These are phyloP conservation scores for Phataginus tricuspis DNA, from an alignment of 2,797 vertebrate genomes.

Conservation along the genomic window DNA sequence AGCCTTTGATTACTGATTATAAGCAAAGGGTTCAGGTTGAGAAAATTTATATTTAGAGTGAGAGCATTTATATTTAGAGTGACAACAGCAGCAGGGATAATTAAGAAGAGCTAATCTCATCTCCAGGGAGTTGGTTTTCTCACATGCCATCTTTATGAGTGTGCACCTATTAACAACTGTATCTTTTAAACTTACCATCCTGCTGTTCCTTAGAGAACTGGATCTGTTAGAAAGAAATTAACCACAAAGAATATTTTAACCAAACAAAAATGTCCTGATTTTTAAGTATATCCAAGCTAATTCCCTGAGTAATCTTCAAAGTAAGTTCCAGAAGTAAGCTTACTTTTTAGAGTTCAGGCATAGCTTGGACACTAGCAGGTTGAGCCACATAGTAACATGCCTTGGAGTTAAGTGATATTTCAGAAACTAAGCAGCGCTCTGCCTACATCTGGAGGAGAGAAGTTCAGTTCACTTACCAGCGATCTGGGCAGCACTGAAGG, in stretches of 20 bases:
- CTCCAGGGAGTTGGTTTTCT: slow-evolving; percentile 46
- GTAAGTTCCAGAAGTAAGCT: slow-evolving; percentile 73
- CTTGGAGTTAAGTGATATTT: slow-evolving; percentile 71
- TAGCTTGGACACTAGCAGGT: slow-evolving; percentile 75
- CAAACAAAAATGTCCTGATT: slow-evolving; percentile 77
- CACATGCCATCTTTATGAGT: slow-evolving; percentile 65
- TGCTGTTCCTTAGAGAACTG: slow-evolving; percentile 88
- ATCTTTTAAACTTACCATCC: slow-evolving; percentile 88
- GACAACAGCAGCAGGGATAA: slow-evolving; percentile 35
- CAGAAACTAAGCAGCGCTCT: slow-evolving; percentile 33
- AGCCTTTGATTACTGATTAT: slow-evolving; percentile 46
- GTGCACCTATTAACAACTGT: slow-evolving; percentile 52
- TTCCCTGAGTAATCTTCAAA: slow-evolving; percentile 82
- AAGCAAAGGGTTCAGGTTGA: slow-evolving; percentile 49
- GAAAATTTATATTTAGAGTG: slow-evolving; percentile 56
- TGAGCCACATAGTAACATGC: slow-evolving; percentile 71
- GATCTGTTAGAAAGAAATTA: slow-evolving; percentile 90
- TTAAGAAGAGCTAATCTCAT: slow-evolving; percentile 64
- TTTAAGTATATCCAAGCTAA: slow-evolving; percentile 83
- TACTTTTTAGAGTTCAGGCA: slow-evolving; percentile 79
- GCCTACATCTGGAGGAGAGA: slow-evolving; percentile 47
- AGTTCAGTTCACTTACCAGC: slow-evolving; percentile 93
- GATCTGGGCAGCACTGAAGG: slow-evolving; percentile 96
- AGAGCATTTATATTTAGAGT: slow-evolving; percentile 62
- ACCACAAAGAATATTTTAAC: slow-evolving; percentile 87